phyloP scores from a whole-genome alignment of 1,140 invertebrate genomes.

The Cydia amplana region DNA sequence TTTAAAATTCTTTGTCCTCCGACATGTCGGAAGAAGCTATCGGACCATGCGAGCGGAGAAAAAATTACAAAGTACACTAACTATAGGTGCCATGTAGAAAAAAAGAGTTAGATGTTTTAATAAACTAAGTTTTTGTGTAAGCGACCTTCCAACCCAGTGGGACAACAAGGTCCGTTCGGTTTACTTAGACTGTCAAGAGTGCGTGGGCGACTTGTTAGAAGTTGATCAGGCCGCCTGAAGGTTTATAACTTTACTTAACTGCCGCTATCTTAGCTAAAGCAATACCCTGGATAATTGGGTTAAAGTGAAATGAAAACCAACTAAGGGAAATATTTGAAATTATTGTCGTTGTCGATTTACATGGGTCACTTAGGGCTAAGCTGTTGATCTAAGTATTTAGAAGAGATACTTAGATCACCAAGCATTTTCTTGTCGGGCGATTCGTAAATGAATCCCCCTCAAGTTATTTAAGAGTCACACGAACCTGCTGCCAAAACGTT shows the following conservation, averaged over 20 bases:
- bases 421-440: neutral
- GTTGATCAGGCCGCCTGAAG: slow-evolving; percentile 5
- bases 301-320: neutral
- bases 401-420: no score
- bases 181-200: neutral
- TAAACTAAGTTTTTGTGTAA: neutral
- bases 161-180: neutral
- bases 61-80: no score
- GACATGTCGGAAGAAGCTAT: no score
- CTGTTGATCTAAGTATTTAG: neutral
- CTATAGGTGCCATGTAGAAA: no score
- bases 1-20: no score
- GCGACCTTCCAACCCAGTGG: neutral
- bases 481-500: no score
- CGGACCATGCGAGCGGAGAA: no score
- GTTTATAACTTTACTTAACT: slow-evolving; percentile 7
- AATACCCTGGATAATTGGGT: neutral
- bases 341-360: neutral
- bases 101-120: no score
- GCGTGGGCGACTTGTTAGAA: slow-evolving; percentile 2
- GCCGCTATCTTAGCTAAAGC: neutral
- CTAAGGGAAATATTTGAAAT: neutral
- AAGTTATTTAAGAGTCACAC: no score
- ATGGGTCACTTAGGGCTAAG: no score
- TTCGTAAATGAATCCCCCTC: neutral